phyloP scores from a whole-genome alignment of 2,113 vertebrate species.

The Ibidorhyncha struthersii region DNA sequence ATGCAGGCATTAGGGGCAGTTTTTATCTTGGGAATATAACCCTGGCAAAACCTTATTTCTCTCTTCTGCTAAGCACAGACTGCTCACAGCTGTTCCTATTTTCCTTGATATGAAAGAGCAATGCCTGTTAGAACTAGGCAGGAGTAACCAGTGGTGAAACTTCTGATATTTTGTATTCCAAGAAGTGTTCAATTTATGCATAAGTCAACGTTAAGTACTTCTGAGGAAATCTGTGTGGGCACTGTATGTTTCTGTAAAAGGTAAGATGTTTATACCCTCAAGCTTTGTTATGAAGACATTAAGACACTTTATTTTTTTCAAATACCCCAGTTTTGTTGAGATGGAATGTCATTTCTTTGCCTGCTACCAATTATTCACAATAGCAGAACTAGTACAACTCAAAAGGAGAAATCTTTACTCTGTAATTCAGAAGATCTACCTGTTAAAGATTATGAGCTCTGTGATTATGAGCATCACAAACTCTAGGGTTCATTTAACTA shows the following conservation, averaged over 20 bases:
- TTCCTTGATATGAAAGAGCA: background rate
- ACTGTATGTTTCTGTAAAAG: background rate
- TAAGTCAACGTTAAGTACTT: background rate
- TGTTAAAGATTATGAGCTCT: background rate
- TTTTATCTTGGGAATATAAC: background rate
- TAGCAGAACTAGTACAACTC: background rate
- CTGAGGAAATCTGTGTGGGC: background rate
- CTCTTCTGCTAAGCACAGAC: background rate
- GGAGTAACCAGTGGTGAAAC: background rate
- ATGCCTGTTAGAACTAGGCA: background rate
- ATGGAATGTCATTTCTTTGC: background rate
- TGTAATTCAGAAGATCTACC: background rate
- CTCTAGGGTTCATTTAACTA: conserved; percentile 6
- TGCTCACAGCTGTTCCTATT: background rate
- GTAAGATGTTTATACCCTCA: background rate
- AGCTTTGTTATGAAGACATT: background rate
- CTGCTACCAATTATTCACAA: background rate
- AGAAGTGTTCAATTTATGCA: background rate
- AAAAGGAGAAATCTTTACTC: background rate
- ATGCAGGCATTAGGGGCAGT: background rate
- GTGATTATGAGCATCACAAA: background rate
- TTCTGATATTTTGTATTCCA: background rate
- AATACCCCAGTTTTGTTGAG: background rate
- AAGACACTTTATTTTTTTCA: no score
- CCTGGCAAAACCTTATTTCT: background rate